phyloP scores from a whole-genome alignment of 2,888 invertebrate species.

The Mylabris sibirica region DNA sequence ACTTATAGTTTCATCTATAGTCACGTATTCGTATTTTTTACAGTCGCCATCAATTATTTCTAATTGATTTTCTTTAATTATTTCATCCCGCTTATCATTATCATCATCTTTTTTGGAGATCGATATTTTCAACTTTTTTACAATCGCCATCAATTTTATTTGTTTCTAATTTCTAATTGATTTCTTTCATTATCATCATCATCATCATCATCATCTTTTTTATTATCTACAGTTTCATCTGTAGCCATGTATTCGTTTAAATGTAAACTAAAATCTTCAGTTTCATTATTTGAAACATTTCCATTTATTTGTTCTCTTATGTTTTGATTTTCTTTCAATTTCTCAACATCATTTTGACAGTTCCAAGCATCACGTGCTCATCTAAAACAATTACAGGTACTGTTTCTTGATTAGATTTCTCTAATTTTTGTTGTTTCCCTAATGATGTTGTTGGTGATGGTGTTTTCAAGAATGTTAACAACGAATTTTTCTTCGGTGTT shows the following conservation, averaged over 20 bases:
- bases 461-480: slow-evolving; percentile 37
- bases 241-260: slow-evolving; percentile 42
- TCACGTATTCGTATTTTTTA: slow-evolving; percentile 43
- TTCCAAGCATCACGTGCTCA: slow-evolving; percentile 49
- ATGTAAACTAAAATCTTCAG: slow-evolving; percentile 49
- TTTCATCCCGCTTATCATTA: slow-evolving; percentile 36
- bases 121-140: not conserved
- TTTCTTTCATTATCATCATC: no score
- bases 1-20: slow-evolving; percentile 24
- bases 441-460: not conserved
- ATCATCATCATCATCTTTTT: no score
- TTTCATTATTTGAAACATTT: slow-evolving; percentile 37
- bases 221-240: no score
- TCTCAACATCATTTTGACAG: slow-evolving; percentile 26
- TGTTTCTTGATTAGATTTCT: slow-evolving; percentile 10
- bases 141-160: slow-evolving; percentile 50
- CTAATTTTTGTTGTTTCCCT: slow-evolving; percentile 4
- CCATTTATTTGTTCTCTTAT: not conserved
- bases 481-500: slow-evolving; percentile 32
- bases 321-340: slow-evolving; percentile 8
- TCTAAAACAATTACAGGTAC: slow-evolving; percentile 31
- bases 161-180: slow-evolving; percentile 33
- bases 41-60: no score
- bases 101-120: slow-evolving; percentile 26
- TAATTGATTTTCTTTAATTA: slow-evolving; percentile 43